Evolutionary conservation across 2,888 invertebrate genomes (phyloP).

Genomic region (Eupithecia dodoneata): DNA sequence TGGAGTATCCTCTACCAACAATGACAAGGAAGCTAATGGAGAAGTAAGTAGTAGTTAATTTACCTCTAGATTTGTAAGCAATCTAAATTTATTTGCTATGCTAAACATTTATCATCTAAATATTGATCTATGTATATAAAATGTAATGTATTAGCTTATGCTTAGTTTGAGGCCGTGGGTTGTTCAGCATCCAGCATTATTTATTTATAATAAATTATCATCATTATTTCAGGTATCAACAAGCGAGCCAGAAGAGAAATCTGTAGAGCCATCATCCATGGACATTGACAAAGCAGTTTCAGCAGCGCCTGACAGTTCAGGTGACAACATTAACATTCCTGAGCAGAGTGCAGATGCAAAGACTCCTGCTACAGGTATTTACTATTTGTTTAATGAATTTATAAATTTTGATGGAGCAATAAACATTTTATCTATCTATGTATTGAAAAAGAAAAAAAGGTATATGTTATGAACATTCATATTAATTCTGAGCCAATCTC

Average conservation of each 20-base stretch:
- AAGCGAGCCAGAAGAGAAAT: constrained; percentile 65
- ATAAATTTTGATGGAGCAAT: background rate
- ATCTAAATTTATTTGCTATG: no score
- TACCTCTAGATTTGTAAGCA: background rate
- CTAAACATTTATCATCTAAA: no score
- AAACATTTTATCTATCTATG: no score
- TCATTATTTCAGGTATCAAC: constrained; percentile 70
- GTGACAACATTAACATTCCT: constrained; percentile 71
- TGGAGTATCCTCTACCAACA: constrained; percentile 80
- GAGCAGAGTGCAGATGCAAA: constrained; percentile 73
- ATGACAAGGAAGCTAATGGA: constrained; percentile 76
- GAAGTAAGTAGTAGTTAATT: constrained; percentile 57
- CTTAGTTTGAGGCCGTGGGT: no score
- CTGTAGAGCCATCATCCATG: constrained; percentile 56
- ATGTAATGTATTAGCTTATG: no score
- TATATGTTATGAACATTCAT: no score
- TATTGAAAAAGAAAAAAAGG: no score
- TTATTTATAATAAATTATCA: no score
- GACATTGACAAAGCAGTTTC: constrained; percentile 63
- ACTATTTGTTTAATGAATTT: background rate
- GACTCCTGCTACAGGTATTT: constrained; percentile 42
- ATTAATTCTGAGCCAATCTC: no score
- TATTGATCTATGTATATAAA: no score
- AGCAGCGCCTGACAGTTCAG: constrained; percentile 77
- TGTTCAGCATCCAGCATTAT: no score